Conservation (phyloP, 2,113 vertebrate species). For the Xenopus laevis region DNA sequence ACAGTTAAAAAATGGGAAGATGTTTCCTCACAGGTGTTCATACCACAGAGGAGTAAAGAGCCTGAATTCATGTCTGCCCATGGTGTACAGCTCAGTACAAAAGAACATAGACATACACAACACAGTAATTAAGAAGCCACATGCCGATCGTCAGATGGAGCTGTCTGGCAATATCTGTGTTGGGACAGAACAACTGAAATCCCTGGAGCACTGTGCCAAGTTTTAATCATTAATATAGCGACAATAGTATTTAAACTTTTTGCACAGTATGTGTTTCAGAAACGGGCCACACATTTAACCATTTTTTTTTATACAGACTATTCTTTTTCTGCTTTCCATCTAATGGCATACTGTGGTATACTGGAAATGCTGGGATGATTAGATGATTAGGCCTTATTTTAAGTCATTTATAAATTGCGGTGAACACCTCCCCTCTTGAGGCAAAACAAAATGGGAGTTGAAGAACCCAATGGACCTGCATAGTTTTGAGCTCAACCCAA, state of each 20-base stretch:
- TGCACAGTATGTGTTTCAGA: neutral
- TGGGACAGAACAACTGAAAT: conserved; percentile 7
- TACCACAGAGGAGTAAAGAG: conserved; percentile 12
- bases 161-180: conserved; percentile 25
- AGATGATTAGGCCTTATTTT: no score
- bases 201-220: conserved; percentile 19
- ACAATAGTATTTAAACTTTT: conserved; percentile 4
- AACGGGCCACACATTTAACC: neutral
- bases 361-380: no score
- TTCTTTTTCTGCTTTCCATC: no score
- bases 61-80: conserved; percentile 35
- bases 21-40: conserved; percentile 35
- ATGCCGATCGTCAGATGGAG: conserved; percentile 36
- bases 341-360: no score
- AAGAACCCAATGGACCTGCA: no score
- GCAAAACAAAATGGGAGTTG: no score
- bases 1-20: conserved; percentile 11
- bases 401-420: no score
- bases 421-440: no score
- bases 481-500: no score
- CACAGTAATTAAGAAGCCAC: conserved; percentile 36
- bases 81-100: conserved; percentile 31
- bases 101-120: conserved; percentile 31
- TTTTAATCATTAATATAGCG: neutral
- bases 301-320: neutral